Base-by-base conservation (phyloP, 2,888 invertebrate species). In the Gerosis bhagava region DNA sequence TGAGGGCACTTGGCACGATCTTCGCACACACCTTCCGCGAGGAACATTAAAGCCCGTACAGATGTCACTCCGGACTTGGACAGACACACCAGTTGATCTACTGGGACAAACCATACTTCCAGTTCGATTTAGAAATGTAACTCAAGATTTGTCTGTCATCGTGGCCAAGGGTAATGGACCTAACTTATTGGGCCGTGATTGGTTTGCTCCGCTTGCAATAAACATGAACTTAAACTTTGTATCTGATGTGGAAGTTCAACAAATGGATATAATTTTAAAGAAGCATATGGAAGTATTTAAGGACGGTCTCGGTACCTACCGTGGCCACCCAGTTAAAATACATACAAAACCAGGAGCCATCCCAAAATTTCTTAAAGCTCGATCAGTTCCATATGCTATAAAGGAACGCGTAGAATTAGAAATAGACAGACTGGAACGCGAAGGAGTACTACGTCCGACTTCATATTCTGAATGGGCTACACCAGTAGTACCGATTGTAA, bases 401-500 rank as follows among this genome's bases (percentile, higher is more conserved):
- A 59, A 54, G 21, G 49, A 48, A 3, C 39, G 51, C 44, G 54
- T 61, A 1, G 54, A 58, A 28, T 42, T 45, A n/a, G 56, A 57
- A 22, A 54, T 59, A 5, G 51, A 56, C 19, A 40, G 42, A 5
- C 16, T 52, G 6, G 31, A 22, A 13, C n/a, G 17, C 6, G 50
- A 49, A 12, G 51, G 43, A 3, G 45, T 51, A 1, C 11, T 47
- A 8, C 31, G 34, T 2, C 48, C 48, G 0, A 10, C 19, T 2
- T 28, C 51, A 7, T 45, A 28, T 35, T 54, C 53, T 5, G 48
- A 54, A 16, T 67, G 65, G 65, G 63, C 63, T 8, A 64, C 61
- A 24, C 63, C 65, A 2, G 51, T 66, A 2, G 63, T 66, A 24
- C 50, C 54, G 5, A 56, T 63, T n/a, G 26, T 52, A 4, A 64